Base-by-base conservation (phyloP, 1,140 invertebrate genomes). In the Globodera rostochiensis region DNA sequence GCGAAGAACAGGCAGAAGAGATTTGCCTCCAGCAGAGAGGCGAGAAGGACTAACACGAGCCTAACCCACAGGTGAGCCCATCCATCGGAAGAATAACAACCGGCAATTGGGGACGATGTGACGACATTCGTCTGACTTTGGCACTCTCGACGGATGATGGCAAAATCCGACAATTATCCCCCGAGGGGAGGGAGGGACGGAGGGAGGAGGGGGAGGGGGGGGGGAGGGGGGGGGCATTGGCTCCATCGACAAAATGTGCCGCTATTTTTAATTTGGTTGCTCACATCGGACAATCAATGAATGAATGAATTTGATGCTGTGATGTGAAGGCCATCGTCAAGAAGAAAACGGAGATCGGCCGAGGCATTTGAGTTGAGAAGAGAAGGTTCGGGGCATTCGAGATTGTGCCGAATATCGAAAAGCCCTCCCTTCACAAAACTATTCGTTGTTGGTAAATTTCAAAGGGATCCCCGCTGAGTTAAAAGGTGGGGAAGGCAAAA, bases 191-290 rank as follows among this genome's bases (percentile, higher is more conserved):
- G 50, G 50, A 50, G 1, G 50, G 50, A 50, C 50, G 7, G 6
- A 11, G 1, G 11, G 50, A 50, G 50, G 11, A n/a, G n/a, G n/a
- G n/a, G n/a, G n/a, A n/a, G n/a, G n/a, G n/a, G 50, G 3, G 3
- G 50, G 11, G 0, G 50, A 3, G 6, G 57, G 57, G 57, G 57
- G 19, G 57, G 57, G 19, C 57, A 60, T 60, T 60, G 57, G 57
- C 13, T 60, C 57, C 57, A 60, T 60, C 57, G 57, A 60, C 57
- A 60, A 60, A 53, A 60, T 60, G 57, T 60, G 57, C 57, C 57
- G 57, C 57, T 60, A 60, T 60, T 60, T 60, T 60, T 60, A 60
- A 60, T 60, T 60, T 60, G 57, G 57, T 60, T 60, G 57, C 57
- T 15, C 57, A 50, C 57, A 13, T 6, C 15, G 57, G 57, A 60